These are phyloP conservation scores for Auanema freiburgensis DNA, from an alignment of 2,888 invertebrate species.

Conservation along the genomic window DNA sequence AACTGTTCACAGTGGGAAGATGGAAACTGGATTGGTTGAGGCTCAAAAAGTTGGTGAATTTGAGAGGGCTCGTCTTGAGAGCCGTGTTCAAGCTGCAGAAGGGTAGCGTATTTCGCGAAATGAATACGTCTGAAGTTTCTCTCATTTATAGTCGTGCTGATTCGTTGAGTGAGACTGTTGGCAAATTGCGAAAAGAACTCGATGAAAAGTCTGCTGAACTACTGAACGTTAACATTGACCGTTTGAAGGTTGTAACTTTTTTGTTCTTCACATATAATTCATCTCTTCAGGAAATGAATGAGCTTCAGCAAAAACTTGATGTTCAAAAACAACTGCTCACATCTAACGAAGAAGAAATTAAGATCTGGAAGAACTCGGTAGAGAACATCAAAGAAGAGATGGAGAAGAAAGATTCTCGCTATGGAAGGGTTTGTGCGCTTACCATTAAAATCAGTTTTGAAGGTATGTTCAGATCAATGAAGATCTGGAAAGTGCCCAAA, in stretches of 20 bases:
- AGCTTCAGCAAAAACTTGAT: conserved; percentile 1
- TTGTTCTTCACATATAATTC: neutral
- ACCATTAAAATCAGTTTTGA: too few relatives aligned
- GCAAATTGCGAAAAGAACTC: conserved; percentile 13
- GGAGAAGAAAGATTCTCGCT: neutral
- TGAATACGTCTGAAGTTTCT: neutral
- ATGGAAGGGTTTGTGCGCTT: too few relatives aligned
- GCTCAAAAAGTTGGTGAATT: conserved; percentile 28
- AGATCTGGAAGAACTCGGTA: neutral
- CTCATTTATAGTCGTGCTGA: conserved; percentile 17
- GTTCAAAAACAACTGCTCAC: neutral
- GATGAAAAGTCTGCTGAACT: conserved; percentile 16
- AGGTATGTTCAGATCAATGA: conserved; percentile 1
- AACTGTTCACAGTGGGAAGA: conserved; percentile 23
- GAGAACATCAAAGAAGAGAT: neutral
- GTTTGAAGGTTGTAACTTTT: neutral
- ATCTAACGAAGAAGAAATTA: neutral
- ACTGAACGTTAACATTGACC: neutral
- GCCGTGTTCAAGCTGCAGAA: conserved; percentile 25
- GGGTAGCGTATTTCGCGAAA: neutral
- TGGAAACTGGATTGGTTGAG: conserved; percentile 41
- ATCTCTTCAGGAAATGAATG: neutral
- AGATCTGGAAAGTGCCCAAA: neutral
- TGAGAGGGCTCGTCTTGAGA: conserved; percentile 29
- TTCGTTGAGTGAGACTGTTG: conserved; percentile 14